Base-by-base conservation (phyloP, 1,140 invertebrate species). In the Anoplolepis gracilipes region DNA sequence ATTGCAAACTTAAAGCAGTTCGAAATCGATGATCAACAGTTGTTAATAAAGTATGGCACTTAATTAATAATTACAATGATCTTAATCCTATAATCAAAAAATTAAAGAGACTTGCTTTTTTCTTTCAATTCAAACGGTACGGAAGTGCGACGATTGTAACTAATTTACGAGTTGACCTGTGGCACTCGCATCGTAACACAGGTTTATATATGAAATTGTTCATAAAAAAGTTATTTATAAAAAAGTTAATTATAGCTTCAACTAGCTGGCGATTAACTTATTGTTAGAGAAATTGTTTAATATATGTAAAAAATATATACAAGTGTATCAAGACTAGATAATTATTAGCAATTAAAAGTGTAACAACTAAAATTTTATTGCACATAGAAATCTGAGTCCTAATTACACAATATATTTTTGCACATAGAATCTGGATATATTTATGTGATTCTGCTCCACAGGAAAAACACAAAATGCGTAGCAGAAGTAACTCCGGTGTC, bases 401-500 rank as follows among this genome's bases (percentile, higher is more conserved):
- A 36, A 61, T 10, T 42, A 42, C 11, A 62, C 55, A 77, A 65
- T 28, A 22, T 5, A 16, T 78, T 46, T 33, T 6, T 36, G 1
- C 22, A 67, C n/a, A 25, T 67, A 70, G 25, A 65, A 36, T 49
- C 6, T 55, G 2, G 22, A 36, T 30, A 53, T 11, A 55, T 2
- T 79, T 11, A 16, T 53, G 30, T 22, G 33, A 53, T 65, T 53
- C 6, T 73, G 46, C 61, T 33, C 39, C 55, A 13, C 36, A 84
- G 79, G 10, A n/a, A 70, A 39, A n/a, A 11, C n/a, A 70, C 57
- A 77, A 77, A 8, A 99, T 99, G 98, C 96, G 98, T 92, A 99
- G 97, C 90, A 96, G 98, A 91, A 99, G 98, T 94, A 98, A 99
- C 96, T 99, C 98, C 0, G 98, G 98, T 5, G 98, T 98, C 39